Evolutionary conservation across 2,888 invertebrate species (phyloP), one percentile per base, ranked within the genome.

Genomic region (Eristalis intricaria): DNA sequence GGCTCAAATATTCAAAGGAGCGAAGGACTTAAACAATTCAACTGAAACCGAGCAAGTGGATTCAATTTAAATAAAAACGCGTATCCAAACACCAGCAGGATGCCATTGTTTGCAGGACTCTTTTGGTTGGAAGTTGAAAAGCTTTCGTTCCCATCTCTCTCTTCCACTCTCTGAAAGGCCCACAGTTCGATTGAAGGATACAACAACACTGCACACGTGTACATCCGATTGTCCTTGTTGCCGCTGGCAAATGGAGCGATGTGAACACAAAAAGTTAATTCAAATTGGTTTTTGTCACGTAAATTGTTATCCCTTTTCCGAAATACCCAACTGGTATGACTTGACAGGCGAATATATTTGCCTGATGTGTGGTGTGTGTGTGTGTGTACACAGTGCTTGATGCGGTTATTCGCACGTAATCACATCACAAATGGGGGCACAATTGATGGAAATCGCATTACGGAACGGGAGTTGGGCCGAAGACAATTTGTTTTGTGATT

Each of bases 211-310:
- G 26, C 7, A 38, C 22, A 13, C 38, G 11, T 13, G 13, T 38
- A 43, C 63, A 50, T 40, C 13, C 26, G 23, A 58, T 58, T 66
- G 69, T 58, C 74, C 26, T 70, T 56, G 58, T 32, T 61, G 56
- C 26, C 69, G 81, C 60, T 86, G 65, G 70, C 70, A 74, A 81
- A 69, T 78, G 74, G 70, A 75, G 65, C 77, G 77, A 82, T 40
- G 74, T 70, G 64, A 86, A 77, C 78, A 86, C 78, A 78, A 86
- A 86, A 82, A 86, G 70, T 86, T 82, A 82, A 86, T 78, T 75
- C 78, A 82, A 82, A 86, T 74, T 86, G 82, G 82, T 82, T 86
- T 86, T 86, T 78, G 86, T 82, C 86, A 86, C 86, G 86, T 78
- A 82, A 82, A 82, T 86, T 82, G 78, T 78, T 81, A 77, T 81